phyloP scores from a whole-genome alignment of 2,888 invertebrate genomes.

The Epinotia brunnichana region DNA sequence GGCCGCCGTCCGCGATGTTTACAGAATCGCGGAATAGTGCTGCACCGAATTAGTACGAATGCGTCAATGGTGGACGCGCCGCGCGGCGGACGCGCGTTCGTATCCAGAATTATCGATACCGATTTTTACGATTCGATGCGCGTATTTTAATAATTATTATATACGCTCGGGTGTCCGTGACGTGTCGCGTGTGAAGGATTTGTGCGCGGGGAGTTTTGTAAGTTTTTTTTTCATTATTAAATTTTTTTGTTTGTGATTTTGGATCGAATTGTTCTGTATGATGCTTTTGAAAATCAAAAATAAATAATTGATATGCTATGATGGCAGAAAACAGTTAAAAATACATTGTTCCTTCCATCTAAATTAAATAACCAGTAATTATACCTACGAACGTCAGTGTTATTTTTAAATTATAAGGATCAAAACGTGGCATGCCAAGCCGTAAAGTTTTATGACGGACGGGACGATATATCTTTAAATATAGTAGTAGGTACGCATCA shows the following conservation, averaged over 20 bases:
- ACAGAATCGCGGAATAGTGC: constrained; percentile 82
- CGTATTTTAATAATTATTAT: constrained; percentile 75
- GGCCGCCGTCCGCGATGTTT: constrained; percentile 73
- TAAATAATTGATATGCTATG: neutral
- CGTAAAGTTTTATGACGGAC: constrained; percentile 70
- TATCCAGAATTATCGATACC: constrained; percentile 70
- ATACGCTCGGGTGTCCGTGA: constrained; percentile 58
- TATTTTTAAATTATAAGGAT: constrained; percentile 43
- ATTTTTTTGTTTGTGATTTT: neutral
- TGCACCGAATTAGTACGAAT: constrained; percentile 83
- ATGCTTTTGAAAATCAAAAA: neutral
- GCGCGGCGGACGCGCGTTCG: constrained; percentile 67
- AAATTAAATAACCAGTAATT: neutral
- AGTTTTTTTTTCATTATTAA: neutral
- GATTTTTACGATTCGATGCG: constrained; percentile 78
- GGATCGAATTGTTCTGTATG: neutral
- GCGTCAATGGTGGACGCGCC: constrained; percentile 79
- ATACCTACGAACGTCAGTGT: constrained; percentile 8
- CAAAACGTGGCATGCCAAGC: constrained; percentile 56
- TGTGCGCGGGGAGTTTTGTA: constrained; percentile 44
- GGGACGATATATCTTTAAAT: constrained; percentile 56
- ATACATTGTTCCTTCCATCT: neutral
- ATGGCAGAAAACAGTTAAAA: neutral
- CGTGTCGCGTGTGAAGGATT: constrained; percentile 66
- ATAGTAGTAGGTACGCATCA: constrained; percentile 31